Evolutionary conservation across 2,797 vertebrate genomes (phyloP), one percentile per base, ranked within the genome.

Genomic region (Pygocentrus nattereri): DNA sequence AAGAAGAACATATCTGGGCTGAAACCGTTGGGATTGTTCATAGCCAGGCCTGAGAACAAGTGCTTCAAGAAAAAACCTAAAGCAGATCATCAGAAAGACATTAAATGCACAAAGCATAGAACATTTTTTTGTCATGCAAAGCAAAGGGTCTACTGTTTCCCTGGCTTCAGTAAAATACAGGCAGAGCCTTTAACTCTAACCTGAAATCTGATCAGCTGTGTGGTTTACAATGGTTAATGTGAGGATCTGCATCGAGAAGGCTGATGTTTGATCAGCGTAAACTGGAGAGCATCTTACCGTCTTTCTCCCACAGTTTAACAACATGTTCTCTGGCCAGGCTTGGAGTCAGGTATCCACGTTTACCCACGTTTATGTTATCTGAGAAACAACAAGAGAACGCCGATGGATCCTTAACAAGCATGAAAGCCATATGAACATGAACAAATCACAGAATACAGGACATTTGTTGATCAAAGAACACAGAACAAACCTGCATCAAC

Each of bases 31-130:
- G 87, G 76, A 52, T 2, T 69, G 0, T 80, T 64, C 2, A 88
- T 82, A 27, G 91, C 92, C 86, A 96, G 72, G 25, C 97, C 97
- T 76, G 94, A 90, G 74, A 99, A 97, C n/a, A 99, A 93, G 65
- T 88, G 92, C 87, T 91, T 96, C 78, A 99, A 88, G 88, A 99
- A 98, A 88, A 97, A 98, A 68, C 97, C 98, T 99, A 80, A n/a
- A 75, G 67, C 13, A 82, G 21, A 74, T 54, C 8, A 61, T 18
- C 7, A 38, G 4, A 38, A 18, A 59, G 0, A 13, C 34, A 69
- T 13, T 31, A n/a, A 82, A 4, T n/a, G 6, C 25, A 10, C 16
- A 65, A 19, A 34, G 16, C 3, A 31, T 30, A 27, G 23, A 23
- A 19, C 12, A 8, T 5, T 21, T 30, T 31, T 25, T 30, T 3